Evolutionary conservation across 2,113 vertebrate genomes (phyloP).

Genomic region (Cyanocitta stelleri): DNA sequence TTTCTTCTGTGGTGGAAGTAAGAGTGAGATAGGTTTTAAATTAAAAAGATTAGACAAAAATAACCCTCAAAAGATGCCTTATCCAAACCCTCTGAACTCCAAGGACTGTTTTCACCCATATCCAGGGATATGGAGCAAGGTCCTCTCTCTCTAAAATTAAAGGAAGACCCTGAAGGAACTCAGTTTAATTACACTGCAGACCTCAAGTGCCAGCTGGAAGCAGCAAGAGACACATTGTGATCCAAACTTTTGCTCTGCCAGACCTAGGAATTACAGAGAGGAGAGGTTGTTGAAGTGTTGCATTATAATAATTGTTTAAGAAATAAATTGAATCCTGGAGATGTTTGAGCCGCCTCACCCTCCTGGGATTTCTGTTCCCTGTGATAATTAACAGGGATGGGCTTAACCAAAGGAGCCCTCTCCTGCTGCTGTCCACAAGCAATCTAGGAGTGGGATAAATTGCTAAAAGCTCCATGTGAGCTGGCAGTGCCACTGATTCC

Average conservation of each 20-base stretch:
- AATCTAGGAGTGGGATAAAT: background rate
- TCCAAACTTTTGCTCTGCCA: background rate
- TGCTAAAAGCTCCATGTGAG: background rate
- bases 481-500: background rate
- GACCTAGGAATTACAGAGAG: background rate
- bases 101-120: background rate
- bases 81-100: background rate
- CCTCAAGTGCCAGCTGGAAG: background rate
- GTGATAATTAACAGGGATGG: slow-evolving; percentile 5
- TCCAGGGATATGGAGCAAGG: background rate
- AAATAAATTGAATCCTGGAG: background rate
- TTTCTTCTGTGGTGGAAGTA: background rate
- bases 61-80: background rate
- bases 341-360: background rate
- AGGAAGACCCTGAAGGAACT: background rate
- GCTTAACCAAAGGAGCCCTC: background rate
- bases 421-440: background rate
- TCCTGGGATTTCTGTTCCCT: background rate
- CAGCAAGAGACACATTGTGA: rapidly evolving
- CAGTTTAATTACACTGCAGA: background rate
- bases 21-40: background rate
- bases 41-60: background rate
- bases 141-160: background rate
- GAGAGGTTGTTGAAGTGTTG: background rate
- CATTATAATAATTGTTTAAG: background rate